A percentile compares a stretch with the other conserved stretches of the same genome.
Evolutionary conservation across 1,140 invertebrate species (phyloP).

Genomic region (Drosophila micromelanica): DNA sequence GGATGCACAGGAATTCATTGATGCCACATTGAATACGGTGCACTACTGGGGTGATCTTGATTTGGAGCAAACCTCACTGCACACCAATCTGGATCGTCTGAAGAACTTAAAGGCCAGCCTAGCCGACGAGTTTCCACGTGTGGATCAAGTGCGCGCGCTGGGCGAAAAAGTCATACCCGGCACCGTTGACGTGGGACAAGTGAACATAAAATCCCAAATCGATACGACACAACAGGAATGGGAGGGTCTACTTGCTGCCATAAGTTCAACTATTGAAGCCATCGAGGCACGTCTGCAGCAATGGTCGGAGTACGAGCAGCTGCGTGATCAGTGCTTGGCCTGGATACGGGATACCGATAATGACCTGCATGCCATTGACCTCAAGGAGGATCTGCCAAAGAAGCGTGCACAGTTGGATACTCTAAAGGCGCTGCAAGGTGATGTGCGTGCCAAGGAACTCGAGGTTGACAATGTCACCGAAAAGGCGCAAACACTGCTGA

Average conservation of each 20-base stretch:
- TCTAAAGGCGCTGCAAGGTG: constrained; percentile 92
- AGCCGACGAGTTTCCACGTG: constrained; percentile 93
- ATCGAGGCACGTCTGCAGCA: constrained; percentile 93
- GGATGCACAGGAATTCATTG: constrained; percentile 96
- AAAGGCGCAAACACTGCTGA: constrained; percentile 93
- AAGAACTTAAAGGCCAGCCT: constrained; percentile 92
- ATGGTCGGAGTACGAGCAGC: constrained; percentile 96
- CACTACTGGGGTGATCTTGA: constrained; percentile 94
- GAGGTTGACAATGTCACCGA: constrained; percentile 97
- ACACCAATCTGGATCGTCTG: constrained; percentile 95
- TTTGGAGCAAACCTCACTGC: constrained; percentile 94
- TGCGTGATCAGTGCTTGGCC: constrained; percentile 92
- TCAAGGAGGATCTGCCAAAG: constrained; percentile 92
- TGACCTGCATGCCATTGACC: constrained; percentile 94
- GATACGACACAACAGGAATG: constrained; percentile 95
- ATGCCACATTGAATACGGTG: constrained; percentile 93
- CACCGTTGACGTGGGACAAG: constrained; percentile 93
- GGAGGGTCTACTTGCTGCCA: constrained; percentile 91
- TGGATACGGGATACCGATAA: constrained; percentile 96
- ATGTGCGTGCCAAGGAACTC: constrained; percentile 94
- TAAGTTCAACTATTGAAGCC: constrained; percentile 90
- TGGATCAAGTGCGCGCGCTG: constrained; percentile 91
- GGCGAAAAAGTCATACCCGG: constrained; percentile 96
- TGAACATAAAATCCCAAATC: constrained; percentile 93
- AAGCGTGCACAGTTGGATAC: constrained; percentile 94